These are phyloP conservation scores for Nephrotoma flavescens DNA, from an alignment of 2,888 invertebrate species.

Conservation along the genomic window DNA sequence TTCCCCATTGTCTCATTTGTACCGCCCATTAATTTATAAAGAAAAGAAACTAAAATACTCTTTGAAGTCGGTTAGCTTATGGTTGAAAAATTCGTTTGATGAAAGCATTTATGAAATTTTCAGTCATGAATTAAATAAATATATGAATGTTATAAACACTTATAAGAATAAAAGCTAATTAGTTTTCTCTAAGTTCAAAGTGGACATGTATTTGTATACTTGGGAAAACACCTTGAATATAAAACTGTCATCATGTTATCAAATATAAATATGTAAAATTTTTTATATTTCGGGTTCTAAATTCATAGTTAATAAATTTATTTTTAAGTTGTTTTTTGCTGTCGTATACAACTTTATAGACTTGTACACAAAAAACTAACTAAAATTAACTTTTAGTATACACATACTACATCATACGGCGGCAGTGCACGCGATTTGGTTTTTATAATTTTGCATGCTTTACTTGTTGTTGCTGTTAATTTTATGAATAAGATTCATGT, in stretches of 20 bases:
- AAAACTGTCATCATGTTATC: not conserved
- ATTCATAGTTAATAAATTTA: not conserved
- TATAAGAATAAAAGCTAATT: not conserved
- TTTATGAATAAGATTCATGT: not conserved
- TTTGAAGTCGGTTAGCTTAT: not conserved
- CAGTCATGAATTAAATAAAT: not conserved
- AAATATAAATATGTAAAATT: not conserved
- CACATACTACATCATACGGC: not conserved
- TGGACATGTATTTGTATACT: not conserved
- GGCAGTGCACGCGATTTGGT: not conserved
- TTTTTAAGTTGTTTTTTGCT: not conserved
- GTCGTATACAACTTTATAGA: not conserved
- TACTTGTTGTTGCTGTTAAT: not conserved
- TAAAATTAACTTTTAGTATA: not conserved
- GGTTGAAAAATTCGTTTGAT: not conserved
- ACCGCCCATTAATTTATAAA: not conserved
- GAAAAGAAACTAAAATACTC: not conserved
- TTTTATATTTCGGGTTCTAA: not conserved
- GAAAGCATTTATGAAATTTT: not conserved
- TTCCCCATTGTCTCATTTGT: not conserved
- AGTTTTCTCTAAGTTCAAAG: not conserved
- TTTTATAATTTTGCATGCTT: not conserved
- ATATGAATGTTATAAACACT: not conserved
- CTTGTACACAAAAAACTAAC: not conserved
- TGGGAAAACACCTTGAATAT: not conserved